phyloP scores from a whole-genome alignment of 2,888 invertebrate species.

The Caenorhabditis sp. region DNA sequence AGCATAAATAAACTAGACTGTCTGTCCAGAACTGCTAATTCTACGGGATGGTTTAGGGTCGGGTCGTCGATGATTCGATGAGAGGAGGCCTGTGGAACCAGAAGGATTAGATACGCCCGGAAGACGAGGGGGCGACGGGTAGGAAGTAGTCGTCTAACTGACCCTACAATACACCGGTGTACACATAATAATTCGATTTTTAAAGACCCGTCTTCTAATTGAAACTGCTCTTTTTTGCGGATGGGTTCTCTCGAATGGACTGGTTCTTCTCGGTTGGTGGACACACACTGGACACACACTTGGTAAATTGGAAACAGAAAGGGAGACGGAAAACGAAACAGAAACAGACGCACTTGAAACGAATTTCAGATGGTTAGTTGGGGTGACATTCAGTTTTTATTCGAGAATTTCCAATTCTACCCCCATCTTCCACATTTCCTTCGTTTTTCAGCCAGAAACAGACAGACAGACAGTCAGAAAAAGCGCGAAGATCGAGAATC shows the following conservation, averaged over 20 bases:
- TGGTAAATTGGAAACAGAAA: slow-evolving; percentile 14
- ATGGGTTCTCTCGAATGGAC: slow-evolving; percentile 3
- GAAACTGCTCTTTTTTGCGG: slow-evolving; percentile 4
- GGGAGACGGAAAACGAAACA: too few species aligned
- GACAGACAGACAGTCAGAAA: background rate
- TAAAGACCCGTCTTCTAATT: background rate
- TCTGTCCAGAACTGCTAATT: slow-evolving; percentile 1
- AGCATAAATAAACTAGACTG: background rate
- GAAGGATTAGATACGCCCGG: slow-evolving; percentile 42
- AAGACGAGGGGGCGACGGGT: background rate
- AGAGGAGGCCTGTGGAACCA: slow-evolving; percentile 45
- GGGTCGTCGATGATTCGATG: slow-evolving; percentile 21
- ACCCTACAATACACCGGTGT: background rate
- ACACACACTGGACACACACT: slow-evolving; percentile 32
- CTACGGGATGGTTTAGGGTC: slow-evolving; percentile 8
- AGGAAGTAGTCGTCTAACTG: background rate
- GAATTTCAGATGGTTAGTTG: background rate
- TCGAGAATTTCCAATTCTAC: background rate
- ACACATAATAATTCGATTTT: background rate
- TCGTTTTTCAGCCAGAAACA: background rate
- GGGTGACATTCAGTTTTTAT: background rate
- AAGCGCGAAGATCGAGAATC: slow-evolving; percentile 12
- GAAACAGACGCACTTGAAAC: slow-evolving; percentile 23
- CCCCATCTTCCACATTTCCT: too few species aligned
- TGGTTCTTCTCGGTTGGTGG: background rate